Percentiles rank a stretch among this genome's conserved stretches.
These are phyloP conservation scores for Mesorhabditis sp. DNA, from an alignment of 2,888 invertebrate species.

Conservation along the genomic window DNA sequence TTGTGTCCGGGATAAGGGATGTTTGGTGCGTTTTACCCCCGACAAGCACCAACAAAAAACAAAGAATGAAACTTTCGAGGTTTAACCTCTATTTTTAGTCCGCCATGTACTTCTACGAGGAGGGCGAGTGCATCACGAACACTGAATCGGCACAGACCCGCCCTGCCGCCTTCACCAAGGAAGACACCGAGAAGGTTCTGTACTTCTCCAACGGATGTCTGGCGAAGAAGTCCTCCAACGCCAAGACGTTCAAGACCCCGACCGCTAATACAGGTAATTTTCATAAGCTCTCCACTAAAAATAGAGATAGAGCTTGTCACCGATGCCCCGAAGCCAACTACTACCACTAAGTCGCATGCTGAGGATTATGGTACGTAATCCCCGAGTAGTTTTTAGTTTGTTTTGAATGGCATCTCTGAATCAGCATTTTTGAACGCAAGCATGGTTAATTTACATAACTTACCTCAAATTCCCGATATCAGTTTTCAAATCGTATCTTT, in stretches of 20 bases:
- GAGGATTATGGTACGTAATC: too few relatives aligned
- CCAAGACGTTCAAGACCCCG: slow-evolving; percentile 6
- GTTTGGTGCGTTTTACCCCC: slow-evolving; percentile 35
- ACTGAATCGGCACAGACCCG: slow-evolving; percentile 47
- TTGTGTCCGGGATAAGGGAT: slow-evolving; percentile 46
- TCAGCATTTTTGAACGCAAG: too few relatives aligned
- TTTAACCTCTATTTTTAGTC: slow-evolving; percentile 41
- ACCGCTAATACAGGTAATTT: background rate
- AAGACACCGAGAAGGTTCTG: slow-evolving; percentile 40
- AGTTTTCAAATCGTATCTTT: too few relatives aligned
- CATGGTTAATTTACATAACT: too few relatives aligned
- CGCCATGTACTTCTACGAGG: slow-evolving; percentile 58
- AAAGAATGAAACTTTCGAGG: too few relatives aligned
- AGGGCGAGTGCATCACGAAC: slow-evolving; percentile 57
- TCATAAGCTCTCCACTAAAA: background rate
- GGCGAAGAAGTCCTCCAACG: background rate
- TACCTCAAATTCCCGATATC: too few relatives aligned
- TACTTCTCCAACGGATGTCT: slow-evolving; percentile 56
- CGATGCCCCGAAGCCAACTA: too few relatives aligned
- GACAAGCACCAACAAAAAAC: background rate
- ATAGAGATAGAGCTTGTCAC: background rate
- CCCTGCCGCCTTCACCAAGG: slow-evolving; percentile 31
- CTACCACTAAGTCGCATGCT: too few relatives aligned
- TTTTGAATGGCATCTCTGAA: too few relatives aligned
- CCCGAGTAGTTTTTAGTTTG: too few relatives aligned